phyloP scores from a whole-genome alignment of 1,140 invertebrate species.

The Bactericera cockerelli region DNA sequence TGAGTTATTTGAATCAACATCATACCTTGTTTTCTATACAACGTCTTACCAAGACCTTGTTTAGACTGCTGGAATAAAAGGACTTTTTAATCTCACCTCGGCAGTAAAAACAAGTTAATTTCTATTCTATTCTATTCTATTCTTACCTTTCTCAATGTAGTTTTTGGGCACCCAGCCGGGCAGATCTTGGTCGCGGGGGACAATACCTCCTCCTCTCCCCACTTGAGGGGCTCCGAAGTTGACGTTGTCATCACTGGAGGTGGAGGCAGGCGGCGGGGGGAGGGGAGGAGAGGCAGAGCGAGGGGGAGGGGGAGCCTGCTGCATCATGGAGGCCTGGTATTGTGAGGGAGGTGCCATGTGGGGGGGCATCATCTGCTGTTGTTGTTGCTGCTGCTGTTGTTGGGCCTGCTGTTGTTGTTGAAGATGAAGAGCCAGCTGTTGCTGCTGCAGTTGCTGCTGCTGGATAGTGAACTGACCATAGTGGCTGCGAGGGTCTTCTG shows the following conservation, averaged over 20 bases:
- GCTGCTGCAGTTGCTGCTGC: neutral
- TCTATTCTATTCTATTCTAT: too few relatives aligned
- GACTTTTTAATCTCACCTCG: too few relatives aligned
- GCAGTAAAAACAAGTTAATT: too few relatives aligned
- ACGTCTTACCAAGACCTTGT: too few relatives aligned
- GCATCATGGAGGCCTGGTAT: constrained; percentile 17
- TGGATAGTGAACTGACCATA: neutral
- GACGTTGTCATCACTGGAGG: constrained; percentile 55
- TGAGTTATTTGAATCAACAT: too few relatives aligned
- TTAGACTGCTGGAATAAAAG: too few relatives aligned
- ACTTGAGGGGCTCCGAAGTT: constrained; percentile 45
- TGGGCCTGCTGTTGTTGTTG: neutral
- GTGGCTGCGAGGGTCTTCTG: constrained; percentile 5
- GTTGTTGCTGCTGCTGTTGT: neutral
- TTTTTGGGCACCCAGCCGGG: constrained; percentile 85
- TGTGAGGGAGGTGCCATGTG: neutral
- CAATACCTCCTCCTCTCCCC: constrained; percentile 36
- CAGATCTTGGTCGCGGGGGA: constrained; percentile 69
- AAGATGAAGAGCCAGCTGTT: neutral
- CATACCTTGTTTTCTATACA: too few relatives aligned
- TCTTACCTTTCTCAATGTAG: constrained; percentile 92
- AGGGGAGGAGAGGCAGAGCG: constrained; percentile 46
- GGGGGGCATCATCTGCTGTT: neutral
- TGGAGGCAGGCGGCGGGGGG: constrained; percentile 56
- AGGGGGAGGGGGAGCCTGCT: constrained; percentile 14